Evolutionary conservation across 2,113 vertebrate genomes (phyloP), one percentile per base, ranked within the genome.

Genomic region (Odocoileus hemionus): DNA sequence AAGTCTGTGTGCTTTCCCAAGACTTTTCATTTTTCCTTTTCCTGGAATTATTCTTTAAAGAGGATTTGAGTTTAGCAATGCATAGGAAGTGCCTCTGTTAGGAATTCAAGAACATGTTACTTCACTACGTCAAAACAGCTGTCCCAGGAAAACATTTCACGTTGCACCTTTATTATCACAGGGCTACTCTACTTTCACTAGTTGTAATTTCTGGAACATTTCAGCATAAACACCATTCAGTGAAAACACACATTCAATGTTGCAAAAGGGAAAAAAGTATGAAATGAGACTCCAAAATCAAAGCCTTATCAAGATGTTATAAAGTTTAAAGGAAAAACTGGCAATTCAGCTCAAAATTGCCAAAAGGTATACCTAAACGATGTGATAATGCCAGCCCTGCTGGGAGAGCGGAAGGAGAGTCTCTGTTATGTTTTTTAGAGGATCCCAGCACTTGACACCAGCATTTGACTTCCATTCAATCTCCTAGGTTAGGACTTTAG

Each of bases 31-130:
- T 83, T 88, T 43, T 12, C 23, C 39, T 23, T 74, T 39, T 12
- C 67, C 67, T 74, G 36, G 67, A 39, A 74, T 39, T 36, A 11
- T 70, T 13, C 67, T 74, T 39, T 23, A 39, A 25, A 39, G 67
- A 96, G 57, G 89, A 96, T 97, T 94, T 96, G 89, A 97, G 80
- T 64, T 94, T 21, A 74, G 76, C 50, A 15, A 47, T 61, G 70
- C 83, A 83, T 95, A 96, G 89, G 96, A 98, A 98, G 91, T 87
- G 96, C 55, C 94, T 95, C 36, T 30, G 90, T 70, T 70, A 94
- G 97, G 89, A 96, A 85, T 16, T 74, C 21, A 94, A 57, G 61
- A 93, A 94, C 19, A 36, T n/a, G 64, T 83, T 9, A 94, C 74
- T 43, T 80, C 13, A 12, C 55, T 50, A 47, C 97, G 89, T 98